Base-by-base conservation (phyloP, 1,140 invertebrate genomes). In the Hyposmocoma kahamanoa region DNA sequence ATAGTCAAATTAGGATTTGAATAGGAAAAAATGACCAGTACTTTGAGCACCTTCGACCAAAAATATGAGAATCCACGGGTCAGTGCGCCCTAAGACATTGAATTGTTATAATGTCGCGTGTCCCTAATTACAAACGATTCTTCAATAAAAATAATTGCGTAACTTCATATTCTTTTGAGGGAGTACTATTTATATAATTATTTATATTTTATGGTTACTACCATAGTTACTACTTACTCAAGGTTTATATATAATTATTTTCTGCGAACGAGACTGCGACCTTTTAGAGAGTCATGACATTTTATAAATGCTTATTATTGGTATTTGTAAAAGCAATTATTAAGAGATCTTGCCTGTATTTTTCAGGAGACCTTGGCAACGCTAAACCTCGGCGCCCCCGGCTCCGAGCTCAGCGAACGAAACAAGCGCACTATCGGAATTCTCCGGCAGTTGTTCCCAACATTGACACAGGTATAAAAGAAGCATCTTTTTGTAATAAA, bases 361-460 rank as follows among this genome's bases (percentile, higher is more conserved):
- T 70, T 69, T 1, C 71, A 87, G 85, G 85, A 87, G 56, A 87
- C 84, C 4, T 76, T 87, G 10, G 72, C 83, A 11, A 84, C 85
- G 24, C 62, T 87, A 50, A 84, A 87, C 70, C 70, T 87, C 22
- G 84, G 84, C 39, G 83, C 83, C 21, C 83, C 85, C 11, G 84
- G 82, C 56, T 81, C 81, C 44, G 84, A 86, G 53, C 75, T 89
- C 46, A 89, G 90, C 65, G 88, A 91, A 53, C 88, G 92, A 65
- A 91, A 91, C 75, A 93, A 93, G 79, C 86, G 92, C 67, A 93
- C 92, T 36, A 92, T 94, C 61, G 92, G 92, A 62, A 89, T 93
- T 65, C 88, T 93, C 34, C 87, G 92, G 42, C 89, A 92, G 73
- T 85, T 93, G 17, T 93, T 94, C 72, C 92, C 92, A n/a, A 88